Conservation (phyloP, 2,113 vertebrate species). For the Diadophis punctatus region DNA sequence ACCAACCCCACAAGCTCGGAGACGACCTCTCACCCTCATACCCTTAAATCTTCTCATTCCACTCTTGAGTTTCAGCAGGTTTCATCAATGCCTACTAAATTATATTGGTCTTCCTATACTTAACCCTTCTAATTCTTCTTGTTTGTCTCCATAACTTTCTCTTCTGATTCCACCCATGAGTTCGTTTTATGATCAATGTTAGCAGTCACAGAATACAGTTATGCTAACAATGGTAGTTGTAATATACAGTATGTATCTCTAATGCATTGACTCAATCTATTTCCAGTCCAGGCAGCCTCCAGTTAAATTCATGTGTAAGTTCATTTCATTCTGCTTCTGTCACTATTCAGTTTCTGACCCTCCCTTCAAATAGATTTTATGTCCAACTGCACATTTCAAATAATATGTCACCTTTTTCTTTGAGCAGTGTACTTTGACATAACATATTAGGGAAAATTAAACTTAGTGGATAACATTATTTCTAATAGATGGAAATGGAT, state of each 20-base stretch:
- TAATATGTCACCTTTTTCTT: neutral
- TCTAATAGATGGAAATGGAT: neutral
- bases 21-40: neutral
- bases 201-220: conserved; percentile 8
- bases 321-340: neutral
- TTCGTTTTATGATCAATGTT: conserved; percentile 30
- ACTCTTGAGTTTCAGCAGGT: neutral
- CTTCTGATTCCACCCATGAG: neutral
- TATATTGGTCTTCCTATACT: neutral
- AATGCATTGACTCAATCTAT: neutral
- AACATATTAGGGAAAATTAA: neutral
- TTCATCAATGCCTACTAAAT: neutral
- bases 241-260: neutral
- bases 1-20: no score
- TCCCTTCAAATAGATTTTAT: neutral
- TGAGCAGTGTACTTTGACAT: neutral
- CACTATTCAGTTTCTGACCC: neutral
- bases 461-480: neutral
- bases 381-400: neutral
- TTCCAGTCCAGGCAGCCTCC: neutral
- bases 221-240: neutral
- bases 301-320: neutral
- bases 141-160: neutral
- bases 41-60: neutral
- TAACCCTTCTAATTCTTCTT: neutral